phyloP scores from a whole-genome alignment of 2,797 vertebrate species.

The Babyrousa celebensis region DNA sequence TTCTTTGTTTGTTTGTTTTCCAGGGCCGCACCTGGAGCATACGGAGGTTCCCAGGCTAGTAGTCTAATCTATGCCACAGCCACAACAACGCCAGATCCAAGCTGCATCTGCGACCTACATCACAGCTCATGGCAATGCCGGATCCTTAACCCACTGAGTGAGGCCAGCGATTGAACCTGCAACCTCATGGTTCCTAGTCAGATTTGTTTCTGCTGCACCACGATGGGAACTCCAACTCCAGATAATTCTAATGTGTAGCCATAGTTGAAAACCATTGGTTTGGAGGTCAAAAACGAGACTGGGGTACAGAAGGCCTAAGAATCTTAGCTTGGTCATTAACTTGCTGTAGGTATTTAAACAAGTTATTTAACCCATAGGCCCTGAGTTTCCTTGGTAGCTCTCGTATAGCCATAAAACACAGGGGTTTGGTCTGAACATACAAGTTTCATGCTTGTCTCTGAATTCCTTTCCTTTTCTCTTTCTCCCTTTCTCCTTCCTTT shows the following conservation, averaged over 20 bases:
- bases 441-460: constrained; percentile 10
- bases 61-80: too few species aligned
- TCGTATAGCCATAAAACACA: constrained; percentile 26
- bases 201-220: too few species aligned
- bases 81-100: too few species aligned
- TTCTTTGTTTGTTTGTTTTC: neutral
- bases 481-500: constrained; percentile 20
- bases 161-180: too few species aligned
- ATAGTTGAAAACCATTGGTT: constrained; percentile 43
- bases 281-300: constrained; percentile 45
- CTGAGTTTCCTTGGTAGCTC: neutral
- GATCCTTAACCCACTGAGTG: too few species aligned
- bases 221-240: neutral
- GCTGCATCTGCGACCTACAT: too few species aligned
- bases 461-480: constrained; percentile 37
- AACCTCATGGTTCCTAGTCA: too few species aligned
- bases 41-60: too few species aligned
- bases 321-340: constrained; percentile 23
- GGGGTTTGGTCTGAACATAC: constrained; percentile 13
- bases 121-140: too few species aligned
- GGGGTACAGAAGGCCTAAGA: neutral
- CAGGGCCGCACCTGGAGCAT: too few species aligned
- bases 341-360: constrained; percentile 27
- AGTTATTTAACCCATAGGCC: neutral
- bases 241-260: neutral